Evolutionary conservation across 2,888 invertebrate species (phyloP).

Genomic region (Eupithecia dodoneata): DNA sequence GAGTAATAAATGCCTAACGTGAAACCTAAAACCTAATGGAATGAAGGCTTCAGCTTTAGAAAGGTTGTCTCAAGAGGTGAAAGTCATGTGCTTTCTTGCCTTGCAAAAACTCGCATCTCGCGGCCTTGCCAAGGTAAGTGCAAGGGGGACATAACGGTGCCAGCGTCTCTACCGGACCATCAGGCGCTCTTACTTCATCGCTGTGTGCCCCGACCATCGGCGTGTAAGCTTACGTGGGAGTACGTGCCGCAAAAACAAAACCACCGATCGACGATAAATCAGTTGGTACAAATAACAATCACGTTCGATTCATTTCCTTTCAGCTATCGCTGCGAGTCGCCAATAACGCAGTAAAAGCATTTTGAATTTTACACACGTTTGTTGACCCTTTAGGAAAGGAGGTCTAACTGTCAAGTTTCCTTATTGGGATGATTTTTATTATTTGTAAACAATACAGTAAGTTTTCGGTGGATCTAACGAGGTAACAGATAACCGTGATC

Average conservation of each 20-base stretch:
- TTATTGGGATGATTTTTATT: slow-evolving; percentile 55
- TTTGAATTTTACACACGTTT: slow-evolving; percentile 73
- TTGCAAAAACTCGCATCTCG: slow-evolving; percentile 82
- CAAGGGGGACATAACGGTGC: slow-evolving; percentile 82
- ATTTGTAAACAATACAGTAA: slow-evolving; percentile 71
- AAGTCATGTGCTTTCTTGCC: slow-evolving; percentile 79
- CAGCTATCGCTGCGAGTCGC: slow-evolving; percentile 61
- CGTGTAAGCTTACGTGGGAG: slow-evolving; percentile 33
- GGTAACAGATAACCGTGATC: slow-evolving; percentile 21
- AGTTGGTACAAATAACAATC: slow-evolving; percentile 57
- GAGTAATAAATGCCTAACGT: slow-evolving; percentile 29
- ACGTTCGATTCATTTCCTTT: slow-evolving; percentile 75
- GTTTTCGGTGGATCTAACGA: slow-evolving; percentile 21
- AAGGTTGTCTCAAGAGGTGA: slow-evolving; percentile 80
- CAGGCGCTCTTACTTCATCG: slow-evolving; percentile 52
- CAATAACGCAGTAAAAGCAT: slow-evolving; percentile 62
- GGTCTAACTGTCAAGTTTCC: slow-evolving; percentile 67
- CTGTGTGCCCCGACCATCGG: slow-evolving; percentile 55
- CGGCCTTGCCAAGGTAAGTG: slow-evolving; percentile 84
- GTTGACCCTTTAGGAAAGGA: slow-evolving; percentile 59
- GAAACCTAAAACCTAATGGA: slow-evolving; percentile 47
- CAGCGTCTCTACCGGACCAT: slow-evolving; percentile 57
- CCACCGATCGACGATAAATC: slow-evolving; percentile 52
- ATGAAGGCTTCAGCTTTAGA: slow-evolving; percentile 73
- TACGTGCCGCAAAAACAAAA: slow-evolving; percentile 46